Conservation (phyloP, 1,140 invertebrate genomes). For the Zaprionus nigranus region DNA sequence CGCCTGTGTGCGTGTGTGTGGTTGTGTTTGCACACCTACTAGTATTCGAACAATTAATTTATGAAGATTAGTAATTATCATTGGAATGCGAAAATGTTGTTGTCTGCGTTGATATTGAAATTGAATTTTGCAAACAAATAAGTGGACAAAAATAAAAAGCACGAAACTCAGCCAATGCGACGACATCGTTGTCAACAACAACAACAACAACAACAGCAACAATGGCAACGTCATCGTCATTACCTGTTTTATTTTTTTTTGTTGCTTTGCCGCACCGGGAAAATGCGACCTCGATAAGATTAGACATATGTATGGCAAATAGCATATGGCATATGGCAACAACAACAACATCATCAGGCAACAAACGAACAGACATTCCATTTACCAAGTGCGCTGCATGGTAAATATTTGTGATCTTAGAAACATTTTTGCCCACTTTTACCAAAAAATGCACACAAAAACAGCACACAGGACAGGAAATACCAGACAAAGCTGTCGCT, state of each 20-base stretch:
- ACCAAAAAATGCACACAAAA: constrained; percentile 65
- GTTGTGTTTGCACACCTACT: constrained; percentile 37
- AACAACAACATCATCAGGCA: neutral
- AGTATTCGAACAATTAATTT: constrained; percentile 71
- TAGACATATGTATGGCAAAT: constrained; percentile 72
- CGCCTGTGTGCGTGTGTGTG: constrained; percentile 20
- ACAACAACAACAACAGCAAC: constrained; percentile 19
- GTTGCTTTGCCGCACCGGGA: constrained; percentile 62
- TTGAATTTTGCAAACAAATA: constrained; percentile 71
- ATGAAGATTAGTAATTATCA: constrained; percentile 80
- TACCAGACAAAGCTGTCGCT: constrained; percentile 57
- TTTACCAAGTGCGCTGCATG: constrained; percentile 50
- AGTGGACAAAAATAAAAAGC: constrained; percentile 30
- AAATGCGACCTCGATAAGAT: constrained; percentile 77
- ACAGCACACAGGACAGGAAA: constrained; percentile 53
- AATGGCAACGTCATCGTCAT: constrained; percentile 65
- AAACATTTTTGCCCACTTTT: constrained; percentile 51
- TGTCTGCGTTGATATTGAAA: constrained; percentile 74
- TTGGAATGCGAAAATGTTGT: constrained; percentile 79
- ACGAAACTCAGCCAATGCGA: constrained; percentile 26
- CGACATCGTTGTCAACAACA: constrained; percentile 16
- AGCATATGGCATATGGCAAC: constrained; percentile 46
- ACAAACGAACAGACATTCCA: constrained; percentile 54
- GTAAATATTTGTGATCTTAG: constrained; percentile 63
- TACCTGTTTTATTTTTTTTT: constrained; percentile 46